phyloP scores from a whole-genome alignment of 1,140 invertebrate genomes.

The Psilanteris sp. region DNA sequence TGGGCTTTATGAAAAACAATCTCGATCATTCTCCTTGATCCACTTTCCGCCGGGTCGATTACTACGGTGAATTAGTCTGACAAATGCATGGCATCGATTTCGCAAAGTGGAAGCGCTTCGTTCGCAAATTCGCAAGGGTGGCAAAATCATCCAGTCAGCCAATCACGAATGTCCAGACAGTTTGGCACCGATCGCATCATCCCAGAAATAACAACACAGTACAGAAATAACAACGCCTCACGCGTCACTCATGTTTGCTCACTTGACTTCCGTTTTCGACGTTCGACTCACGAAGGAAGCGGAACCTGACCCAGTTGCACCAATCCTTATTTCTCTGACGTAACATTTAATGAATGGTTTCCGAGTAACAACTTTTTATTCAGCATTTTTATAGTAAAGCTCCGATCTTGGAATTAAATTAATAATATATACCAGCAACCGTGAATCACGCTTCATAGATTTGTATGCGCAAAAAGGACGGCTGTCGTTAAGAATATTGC shows the following conservation, averaged over 20 bases:
- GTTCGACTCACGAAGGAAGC: conserved; percentile 16
- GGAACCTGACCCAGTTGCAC: conserved; percentile 24
- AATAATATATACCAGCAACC: too few relatives aligned
- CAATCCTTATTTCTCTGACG: conserved; percentile 29
- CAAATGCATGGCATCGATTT: conserved; percentile 37
- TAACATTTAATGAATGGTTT: conserved; percentile 8
- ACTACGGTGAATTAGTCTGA: conserved; percentile 1
- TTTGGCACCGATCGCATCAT: conserved; percentile 70
- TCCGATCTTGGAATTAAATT: too few relatives aligned
- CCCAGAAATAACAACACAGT: conserved; percentile 54
- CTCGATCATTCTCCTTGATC: too few relatives aligned
- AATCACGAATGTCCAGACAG: conserved; percentile 68
- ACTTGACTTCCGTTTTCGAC: conserved; percentile 48
- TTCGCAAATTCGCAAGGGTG: conserved; percentile 25
- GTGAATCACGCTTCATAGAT: too few relatives aligned
- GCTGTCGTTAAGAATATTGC: too few relatives aligned
- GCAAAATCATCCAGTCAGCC: conserved; percentile 47
- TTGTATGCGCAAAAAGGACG: too few relatives aligned
- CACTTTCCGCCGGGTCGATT: conserved; percentile 11
- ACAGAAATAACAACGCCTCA: conserved; percentile 59
- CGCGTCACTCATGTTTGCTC: conserved; percentile 33
- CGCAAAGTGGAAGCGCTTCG: conserved; percentile 23
- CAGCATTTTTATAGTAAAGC: too few relatives aligned
- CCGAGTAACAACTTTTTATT: neutral
- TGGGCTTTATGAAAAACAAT: too few relatives aligned